These are phyloP conservation scores for Lasioglossum morio DNA, from an alignment of 2,888 invertebrate species.

Conservation along the genomic window DNA sequence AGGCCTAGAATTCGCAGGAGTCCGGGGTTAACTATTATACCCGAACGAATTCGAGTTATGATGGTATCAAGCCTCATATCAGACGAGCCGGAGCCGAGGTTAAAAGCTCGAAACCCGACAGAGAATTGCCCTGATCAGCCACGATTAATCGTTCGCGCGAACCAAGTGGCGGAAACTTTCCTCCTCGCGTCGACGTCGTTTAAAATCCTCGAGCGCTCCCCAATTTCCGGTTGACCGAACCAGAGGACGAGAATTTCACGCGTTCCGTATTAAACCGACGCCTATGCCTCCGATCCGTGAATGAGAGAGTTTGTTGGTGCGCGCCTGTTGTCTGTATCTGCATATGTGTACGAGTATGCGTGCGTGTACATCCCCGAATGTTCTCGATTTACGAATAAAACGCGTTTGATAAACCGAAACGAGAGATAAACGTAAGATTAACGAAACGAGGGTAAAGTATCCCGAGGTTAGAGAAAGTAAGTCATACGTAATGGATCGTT, in stretches of 20 bases:
- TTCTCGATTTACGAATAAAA: constrained; percentile 42
- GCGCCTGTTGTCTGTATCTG: constrained; percentile 23
- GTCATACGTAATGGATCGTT: constrained; percentile 30
- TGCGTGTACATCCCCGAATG: constrained; percentile 23
- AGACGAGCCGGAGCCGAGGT: neutral
- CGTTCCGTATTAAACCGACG: constrained; percentile 30
- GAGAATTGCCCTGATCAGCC: neutral
- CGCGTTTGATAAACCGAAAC: constrained; percentile 58
- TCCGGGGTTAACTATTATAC: too few species aligned
- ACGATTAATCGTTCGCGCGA: constrained; percentile 3
- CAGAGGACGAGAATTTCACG: constrained; percentile 29
- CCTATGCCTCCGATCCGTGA: constrained; percentile 18
- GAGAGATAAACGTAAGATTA: constrained; percentile 26
- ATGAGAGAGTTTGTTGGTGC: constrained; percentile 30
- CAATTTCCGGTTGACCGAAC: constrained; percentile 28
- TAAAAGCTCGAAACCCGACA: neutral
- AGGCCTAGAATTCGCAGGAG: too few species aligned
- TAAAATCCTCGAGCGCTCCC: neutral
- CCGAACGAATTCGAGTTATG: neutral
- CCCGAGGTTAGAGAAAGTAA: constrained; percentile 59
- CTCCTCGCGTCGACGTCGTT: constrained; percentile 18
- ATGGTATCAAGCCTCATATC: neutral
- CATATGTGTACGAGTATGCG: constrained; percentile 14
- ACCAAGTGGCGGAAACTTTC: neutral
- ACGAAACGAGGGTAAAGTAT: constrained; percentile 45